Percentiles rank a stretch among this genome's conserved stretches.
Evolutionary conservation across 2,113 vertebrate species (phyloP).

Genomic region (Corythornis vintsioides): DNA sequence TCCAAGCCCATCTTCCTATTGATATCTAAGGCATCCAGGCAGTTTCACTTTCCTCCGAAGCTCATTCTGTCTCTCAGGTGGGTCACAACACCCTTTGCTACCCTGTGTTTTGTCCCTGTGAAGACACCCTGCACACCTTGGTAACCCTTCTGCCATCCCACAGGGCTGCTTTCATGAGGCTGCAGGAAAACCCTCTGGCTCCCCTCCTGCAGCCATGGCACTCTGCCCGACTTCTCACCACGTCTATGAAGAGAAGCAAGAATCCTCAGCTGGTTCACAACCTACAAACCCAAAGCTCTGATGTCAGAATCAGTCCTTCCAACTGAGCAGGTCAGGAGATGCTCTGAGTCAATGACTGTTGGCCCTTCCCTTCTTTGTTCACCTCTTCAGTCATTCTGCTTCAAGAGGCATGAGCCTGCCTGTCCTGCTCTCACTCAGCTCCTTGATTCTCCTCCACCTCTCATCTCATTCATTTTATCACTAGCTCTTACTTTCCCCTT

Average conservation of each 20-base stretch:
- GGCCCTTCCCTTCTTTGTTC: not conserved
- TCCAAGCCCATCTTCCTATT: not conserved
- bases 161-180: not conserved
- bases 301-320: not conserved
- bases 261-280: not conserved
- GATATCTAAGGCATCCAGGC: not conserved
- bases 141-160: not conserved
- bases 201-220: too few species aligned
- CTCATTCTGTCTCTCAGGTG: not conserved
- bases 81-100: not conserved
- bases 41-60: not conserved
- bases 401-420: not conserved
- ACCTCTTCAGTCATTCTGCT: not conserved
- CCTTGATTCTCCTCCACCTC: not conserved
- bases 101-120: not conserved
- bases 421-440: accelerated
- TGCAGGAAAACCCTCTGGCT: not conserved
- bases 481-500: not conserved
- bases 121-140: not conserved
- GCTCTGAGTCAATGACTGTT: not conserved
- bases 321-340: not conserved
- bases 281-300: not conserved
- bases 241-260: not conserved
- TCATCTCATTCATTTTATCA: not conserved
- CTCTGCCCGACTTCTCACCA: not conserved